phyloP scores from a whole-genome alignment of 92 coral and sea anemone genomes.

The Virgularia gustaviana region DNA sequence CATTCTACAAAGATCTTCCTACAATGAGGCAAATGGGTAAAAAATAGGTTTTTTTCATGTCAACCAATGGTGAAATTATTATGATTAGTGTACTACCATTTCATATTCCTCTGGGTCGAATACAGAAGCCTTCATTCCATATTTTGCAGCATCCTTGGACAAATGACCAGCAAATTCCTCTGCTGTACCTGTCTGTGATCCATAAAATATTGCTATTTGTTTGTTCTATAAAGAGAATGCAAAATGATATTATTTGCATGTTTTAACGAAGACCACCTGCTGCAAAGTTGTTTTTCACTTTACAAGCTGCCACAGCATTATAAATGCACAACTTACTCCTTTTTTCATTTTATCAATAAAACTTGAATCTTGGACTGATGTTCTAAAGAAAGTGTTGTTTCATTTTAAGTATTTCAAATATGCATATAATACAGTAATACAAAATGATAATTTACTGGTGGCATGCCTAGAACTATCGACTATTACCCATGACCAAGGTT shows the following conservation, averaged over 20 bases:
- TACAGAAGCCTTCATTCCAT: conserved; percentile 80
- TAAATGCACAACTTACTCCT: conserved; percentile 61
- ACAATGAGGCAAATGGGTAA: no score
- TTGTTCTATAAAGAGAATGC: conserved; percentile 59
- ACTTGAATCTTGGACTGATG: conserved; percentile 82
- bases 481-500: no score
- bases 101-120: conserved; percentile 98
- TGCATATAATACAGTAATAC: no score
- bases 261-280: not conserved
- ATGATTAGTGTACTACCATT: conserved; percentile 79
- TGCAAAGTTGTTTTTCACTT: not conserved
- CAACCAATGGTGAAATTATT: no score
- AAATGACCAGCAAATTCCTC: conserved; percentile 97
- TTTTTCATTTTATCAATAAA: conserved; percentile 95
- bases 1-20: conserved; percentile 87
- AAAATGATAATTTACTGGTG: no score
- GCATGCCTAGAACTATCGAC: no score
- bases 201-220: conserved; percentile 89
- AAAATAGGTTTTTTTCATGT: no score
- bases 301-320: not conserved
- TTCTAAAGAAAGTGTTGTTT: no score
- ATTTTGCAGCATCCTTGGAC: conserved; percentile 92
- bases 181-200: conserved; percentile 98
- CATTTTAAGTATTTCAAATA: no score
- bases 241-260: not conserved